Evolutionary conservation across 2,113 vertebrate species (phyloP).

Genomic region (Oostethus manadensis): DNA sequence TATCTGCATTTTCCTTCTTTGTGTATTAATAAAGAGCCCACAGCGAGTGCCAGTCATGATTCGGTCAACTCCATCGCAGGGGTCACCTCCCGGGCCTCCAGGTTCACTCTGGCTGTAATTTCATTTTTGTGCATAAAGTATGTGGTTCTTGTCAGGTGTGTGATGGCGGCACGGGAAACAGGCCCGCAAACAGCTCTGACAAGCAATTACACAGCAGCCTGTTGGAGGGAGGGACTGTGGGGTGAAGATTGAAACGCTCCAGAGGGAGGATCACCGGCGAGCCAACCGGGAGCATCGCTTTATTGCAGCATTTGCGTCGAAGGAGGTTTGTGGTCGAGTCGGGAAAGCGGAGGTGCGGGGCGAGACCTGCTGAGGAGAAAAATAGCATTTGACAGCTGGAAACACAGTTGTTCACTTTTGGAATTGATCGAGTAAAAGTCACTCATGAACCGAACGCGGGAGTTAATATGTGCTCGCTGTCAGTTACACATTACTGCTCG

Average conservation of each 20-base stretch:
- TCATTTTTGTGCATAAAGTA: slow-evolving; percentile 65
- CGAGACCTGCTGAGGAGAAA: neutral
- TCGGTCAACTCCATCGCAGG: neutral
- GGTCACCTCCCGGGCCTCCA: slow-evolving; percentile 1
- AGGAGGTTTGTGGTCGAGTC: neutral
- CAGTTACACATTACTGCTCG: neutral
- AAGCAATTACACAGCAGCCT: slow-evolving; percentile 61
- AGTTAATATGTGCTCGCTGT: neutral
- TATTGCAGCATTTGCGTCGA: slow-evolving; percentile 1
- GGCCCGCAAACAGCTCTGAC: slow-evolving; percentile 59
- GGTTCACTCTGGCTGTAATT: slow-evolving; percentile 58
- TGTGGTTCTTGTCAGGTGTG: slow-evolving; percentile 64
- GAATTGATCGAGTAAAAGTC: neutral
- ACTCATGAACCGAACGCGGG: neutral
- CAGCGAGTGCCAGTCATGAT: slow-evolving; percentile 36
- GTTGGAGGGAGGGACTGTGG: slow-evolving; percentile 41
- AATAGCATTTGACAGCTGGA: neutral
- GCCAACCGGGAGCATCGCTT: slow-evolving; percentile 1
- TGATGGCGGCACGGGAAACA: slow-evolving; percentile 37
- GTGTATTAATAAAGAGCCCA: slow-evolving; percentile 15
- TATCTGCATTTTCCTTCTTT: slow-evolving; percentile 11
- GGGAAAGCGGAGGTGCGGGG: neutral
- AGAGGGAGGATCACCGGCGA: slow-evolving; percentile 25
- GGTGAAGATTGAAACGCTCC: slow-evolving; percentile 27
- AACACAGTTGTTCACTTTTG: neutral